Evolutionary conservation across 2,888 invertebrate species (phyloP).

Genomic region (Entomobrya proxima): DNA sequence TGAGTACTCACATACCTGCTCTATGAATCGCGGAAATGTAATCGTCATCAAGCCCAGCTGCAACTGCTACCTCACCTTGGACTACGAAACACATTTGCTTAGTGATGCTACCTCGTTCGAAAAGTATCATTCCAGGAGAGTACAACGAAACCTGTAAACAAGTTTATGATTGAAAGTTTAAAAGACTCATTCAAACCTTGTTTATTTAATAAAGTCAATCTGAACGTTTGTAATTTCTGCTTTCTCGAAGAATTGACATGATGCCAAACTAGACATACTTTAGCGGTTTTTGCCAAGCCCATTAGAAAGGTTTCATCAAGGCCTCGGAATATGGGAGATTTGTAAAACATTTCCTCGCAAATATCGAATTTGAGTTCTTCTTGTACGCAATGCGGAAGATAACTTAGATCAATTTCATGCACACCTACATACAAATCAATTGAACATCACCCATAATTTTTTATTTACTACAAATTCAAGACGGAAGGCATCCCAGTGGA

Average conservation of each 20-base stretch:
- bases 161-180: too few relatives aligned
- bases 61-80: conserved; percentile 71
- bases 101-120: conserved; percentile 64
- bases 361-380: conserved; percentile 68
- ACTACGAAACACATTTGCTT: conserved; percentile 71
- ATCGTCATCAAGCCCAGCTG: conserved; percentile 60
- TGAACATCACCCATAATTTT: neutral
- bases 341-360: conserved; percentile 73
- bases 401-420: conserved; percentile 56
- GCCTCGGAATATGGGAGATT: conserved; percentile 71
- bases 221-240: neutral
- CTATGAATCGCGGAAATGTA: conserved; percentile 65
- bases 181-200: too few relatives aligned
- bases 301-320: conserved; percentile 70
- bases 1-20: conserved; percentile 41
- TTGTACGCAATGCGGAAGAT: conserved; percentile 54
- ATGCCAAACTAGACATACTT: conserved; percentile 28
- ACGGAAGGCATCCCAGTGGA: too few relatives aligned
- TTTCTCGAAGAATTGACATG: neutral
- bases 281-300: conserved; percentile 57
- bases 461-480: neutral
- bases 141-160: conserved; percentile 64
- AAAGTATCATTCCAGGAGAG: conserved; percentile 71
- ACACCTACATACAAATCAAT: conserved; percentile 25
- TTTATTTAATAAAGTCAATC: too few relatives aligned